Conservation (phyloP, 2,888 invertebrate genomes). For the Spodoptera picta region DNA sequence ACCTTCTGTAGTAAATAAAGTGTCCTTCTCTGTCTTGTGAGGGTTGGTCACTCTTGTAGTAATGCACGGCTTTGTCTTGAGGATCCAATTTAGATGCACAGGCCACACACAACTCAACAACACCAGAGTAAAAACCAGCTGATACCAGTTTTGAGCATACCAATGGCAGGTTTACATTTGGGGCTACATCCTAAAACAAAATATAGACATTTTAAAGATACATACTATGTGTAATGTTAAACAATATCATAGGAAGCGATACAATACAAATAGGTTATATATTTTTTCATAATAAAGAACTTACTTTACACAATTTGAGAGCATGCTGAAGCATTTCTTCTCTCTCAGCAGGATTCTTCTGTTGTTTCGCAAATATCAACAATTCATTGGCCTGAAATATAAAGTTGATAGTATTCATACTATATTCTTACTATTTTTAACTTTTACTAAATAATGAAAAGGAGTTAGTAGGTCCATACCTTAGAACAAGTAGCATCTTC, state of each 20-base stretch:
- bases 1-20: conserved; percentile 91
- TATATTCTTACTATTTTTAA: not conserved
- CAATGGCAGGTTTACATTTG: conserved; percentile 94
- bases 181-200: conserved; percentile 91
- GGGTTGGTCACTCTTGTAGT: conserved; percentile 95
- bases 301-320: conserved; percentile 94
- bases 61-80: conserved; percentile 95
- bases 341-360: conserved; percentile 92
- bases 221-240: no score
- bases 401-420: not conserved
- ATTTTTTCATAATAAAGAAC: conserved; percentile 19
- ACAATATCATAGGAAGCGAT: no score
- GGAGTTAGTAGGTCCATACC: conserved; percentile 80
- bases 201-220: not conserved
- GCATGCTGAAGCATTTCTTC: conserved; percentile 93
- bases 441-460: not conserved
- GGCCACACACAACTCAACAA: conserved; percentile 95
- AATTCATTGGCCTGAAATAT: conserved; percentile 94
- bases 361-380: conserved; percentile 93
- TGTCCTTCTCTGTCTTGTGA: conserved; percentile 95
- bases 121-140: conserved; percentile 95
- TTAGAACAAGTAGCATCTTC: conserved; percentile 99
- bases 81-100: conserved; percentile 97
- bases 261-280: no score
- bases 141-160: conserved; percentile 95